Base-by-base conservation (phyloP, 2,113 vertebrate species). In the Rynchops niger region DNA sequence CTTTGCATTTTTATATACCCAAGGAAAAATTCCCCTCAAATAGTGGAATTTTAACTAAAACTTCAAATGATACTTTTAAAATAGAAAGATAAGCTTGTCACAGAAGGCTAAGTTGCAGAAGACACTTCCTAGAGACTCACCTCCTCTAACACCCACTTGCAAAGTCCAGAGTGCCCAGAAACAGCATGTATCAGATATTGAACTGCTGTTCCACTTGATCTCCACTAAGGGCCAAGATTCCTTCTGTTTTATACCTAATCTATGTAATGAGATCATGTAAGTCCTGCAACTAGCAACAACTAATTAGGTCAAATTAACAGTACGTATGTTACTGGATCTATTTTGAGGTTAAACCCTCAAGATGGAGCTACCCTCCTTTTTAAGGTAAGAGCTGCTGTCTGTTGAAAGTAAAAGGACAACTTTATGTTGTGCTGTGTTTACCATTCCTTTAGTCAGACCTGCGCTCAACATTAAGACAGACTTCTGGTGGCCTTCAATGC, bases 291-390 rank as follows among this genome's bases (percentile, higher is more conserved):
- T 36, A 78, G 45, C 79, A 94, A 84, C 81, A 82, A 79, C 69
- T 95, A 97, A 96, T 97, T 97, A 96, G 97, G 91, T 97, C 95
- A 96, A 96, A 96, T 97, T 96, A 97, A 67, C 56, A 67, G 91
- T 90, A 95, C 95, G 83, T 87, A 95, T 93, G 93, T 86, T 94
- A 72, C 83, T 42, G 52, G 66, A 38, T 86, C 97, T 97, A 82
- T 96, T 96, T 88, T 87, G 80, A 97, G 58, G 55, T 84, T 91
- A 93, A 96, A 74, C 79, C 66, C 63, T 96, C 71, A 70, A 90
- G 71, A 91, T 21, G 47, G 53, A 97, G 47, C 45, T 83, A 69
- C 50, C 53, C 34, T 93, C 8, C 77, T 70, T 53, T 87, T 88
- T 36, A 23, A 69, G 56, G 70, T 52, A 56, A 53, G 5, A n/a